Percentiles rank a stretch among this genome's conserved stretches.
These are phyloP conservation scores for Ericerus pela DNA, from an alignment of 1,140 invertebrate genomes.

Conservation along the genomic window DNA sequence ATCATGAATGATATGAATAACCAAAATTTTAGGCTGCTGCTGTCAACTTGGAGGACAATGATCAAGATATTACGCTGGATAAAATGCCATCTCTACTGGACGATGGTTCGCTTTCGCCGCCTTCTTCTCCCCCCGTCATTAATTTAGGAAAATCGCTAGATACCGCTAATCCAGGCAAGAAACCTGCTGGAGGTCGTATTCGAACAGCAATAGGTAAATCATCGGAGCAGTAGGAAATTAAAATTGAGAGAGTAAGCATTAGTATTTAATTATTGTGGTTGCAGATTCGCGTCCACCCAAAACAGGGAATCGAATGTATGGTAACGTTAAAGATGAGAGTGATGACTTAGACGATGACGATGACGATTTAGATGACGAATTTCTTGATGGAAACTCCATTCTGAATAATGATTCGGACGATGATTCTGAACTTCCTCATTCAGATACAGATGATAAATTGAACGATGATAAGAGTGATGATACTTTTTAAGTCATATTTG, in stretches of 20 bases:
- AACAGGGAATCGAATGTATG: slow-evolving; percentile 2
- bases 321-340: background rate
- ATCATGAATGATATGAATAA: background rate
- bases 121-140: background rate
- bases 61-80: background rate
- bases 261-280: background rate
- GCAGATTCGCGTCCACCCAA: background rate
- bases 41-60: background rate
- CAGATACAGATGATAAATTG: slow-evolving; percentile 5
- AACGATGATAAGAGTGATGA: slow-evolving; percentile 2
- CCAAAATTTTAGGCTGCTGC: background rate
- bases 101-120: background rate
- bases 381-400: background rate
- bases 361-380: slow-evolving; percentile 2
- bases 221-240: background rate
- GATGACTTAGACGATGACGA: slow-evolving; percentile 4
- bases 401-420: background rate
- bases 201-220: background rate
- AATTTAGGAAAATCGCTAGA: background rate
- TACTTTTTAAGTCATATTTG: slow-evolving; percentile 8
- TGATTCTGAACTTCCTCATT: background rate
- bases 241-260: too few relatives aligned
- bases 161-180: background rate
- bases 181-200: background rate
- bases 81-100: slow-evolving; percentile 1